These are phyloP conservation scores for Magallana ariakensis DNA, from an alignment of 1,140 invertebrate species.

Conservation along the genomic window DNA sequence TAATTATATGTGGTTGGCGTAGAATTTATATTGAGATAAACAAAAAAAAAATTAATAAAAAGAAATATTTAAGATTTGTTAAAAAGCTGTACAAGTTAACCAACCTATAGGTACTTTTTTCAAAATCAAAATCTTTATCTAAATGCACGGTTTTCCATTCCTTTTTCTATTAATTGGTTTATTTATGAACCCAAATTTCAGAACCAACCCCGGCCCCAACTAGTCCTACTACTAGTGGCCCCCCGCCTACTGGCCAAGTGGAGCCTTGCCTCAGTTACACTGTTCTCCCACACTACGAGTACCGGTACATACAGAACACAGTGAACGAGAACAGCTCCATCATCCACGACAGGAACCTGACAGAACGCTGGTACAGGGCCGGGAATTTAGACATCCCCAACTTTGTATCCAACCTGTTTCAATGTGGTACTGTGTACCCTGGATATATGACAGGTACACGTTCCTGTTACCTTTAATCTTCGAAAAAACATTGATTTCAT, in stretches of 20 bases:
- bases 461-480: too few relatives aligned
- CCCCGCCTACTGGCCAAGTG: not conserved
- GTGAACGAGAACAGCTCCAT: not conserved
- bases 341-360: not conserved
- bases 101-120: too few relatives aligned
- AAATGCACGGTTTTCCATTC: too few relatives aligned
- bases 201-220: not conserved
- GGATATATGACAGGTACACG: not conserved
- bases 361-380: slow-evolving; percentile 1
- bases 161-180: too few relatives aligned
- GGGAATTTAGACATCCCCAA: not conserved
- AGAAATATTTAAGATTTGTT: too few relatives aligned
- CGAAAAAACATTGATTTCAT: too few relatives aligned
- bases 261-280: not conserved
- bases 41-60: too few relatives aligned
- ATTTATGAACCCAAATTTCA: not conserved
- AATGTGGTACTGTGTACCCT: slow-evolving; percentile 12
- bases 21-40: too few relatives aligned
- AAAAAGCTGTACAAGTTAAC: too few relatives aligned
- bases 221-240: not conserved
- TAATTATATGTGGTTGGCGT: too few relatives aligned
- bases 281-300: not conserved
- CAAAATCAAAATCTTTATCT: too few relatives aligned
- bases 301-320: not conserved
- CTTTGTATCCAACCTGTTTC: not conserved